Conservation (phyloP, 37 sponge, comb jelly and placozoan genomes). For the Tethya wilhelma region DNA sequence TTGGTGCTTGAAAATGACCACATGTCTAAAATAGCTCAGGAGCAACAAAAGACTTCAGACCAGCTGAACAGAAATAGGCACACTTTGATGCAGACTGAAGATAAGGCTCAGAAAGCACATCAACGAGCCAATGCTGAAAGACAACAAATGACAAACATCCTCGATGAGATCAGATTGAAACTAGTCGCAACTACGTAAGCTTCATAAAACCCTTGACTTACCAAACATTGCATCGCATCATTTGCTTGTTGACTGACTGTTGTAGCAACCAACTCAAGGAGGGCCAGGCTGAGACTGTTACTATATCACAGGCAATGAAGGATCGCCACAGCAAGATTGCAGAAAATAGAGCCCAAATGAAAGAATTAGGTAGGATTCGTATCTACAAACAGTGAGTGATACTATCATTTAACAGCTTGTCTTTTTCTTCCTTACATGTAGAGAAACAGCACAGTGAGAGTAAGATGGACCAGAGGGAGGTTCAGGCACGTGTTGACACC, state of each 20-base stretch:
- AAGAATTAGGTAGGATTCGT: background rate
- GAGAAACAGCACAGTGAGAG: background rate
- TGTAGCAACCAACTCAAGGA: background rate
- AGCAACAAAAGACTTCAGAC: slow-evolving; percentile 27
- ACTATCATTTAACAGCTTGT: background rate
- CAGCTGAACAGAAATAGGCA: slow-evolving; percentile 21
- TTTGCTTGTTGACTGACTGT: background rate
- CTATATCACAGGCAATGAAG: background rate
- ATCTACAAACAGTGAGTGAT: background rate
- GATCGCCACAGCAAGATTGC: background rate
- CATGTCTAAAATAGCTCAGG: slow-evolving; percentile 24
- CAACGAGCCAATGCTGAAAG: slow-evolving; percentile 7
- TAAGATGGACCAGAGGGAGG: background rate
- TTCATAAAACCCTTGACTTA: background rate
- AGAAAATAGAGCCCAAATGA: background rate
- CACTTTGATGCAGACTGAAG: slow-evolving; percentile 7
- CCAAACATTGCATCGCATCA: background rate
- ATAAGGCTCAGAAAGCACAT: slow-evolving; percentile 20
- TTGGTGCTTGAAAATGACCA: slow-evolving; percentile 28
- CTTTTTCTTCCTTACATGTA: background rate
- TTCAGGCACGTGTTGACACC: background rate
- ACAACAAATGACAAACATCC: slow-evolving; percentile 4
- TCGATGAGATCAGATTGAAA: background rate
- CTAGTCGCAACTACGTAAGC: background rate
- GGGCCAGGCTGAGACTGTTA: background rate